A percentile compares a stretch with the other conserved stretches of the same genome.
phyloP scores from a whole-genome alignment of 2,888 invertebrate species.

The Quadroppia sp. region DNA sequence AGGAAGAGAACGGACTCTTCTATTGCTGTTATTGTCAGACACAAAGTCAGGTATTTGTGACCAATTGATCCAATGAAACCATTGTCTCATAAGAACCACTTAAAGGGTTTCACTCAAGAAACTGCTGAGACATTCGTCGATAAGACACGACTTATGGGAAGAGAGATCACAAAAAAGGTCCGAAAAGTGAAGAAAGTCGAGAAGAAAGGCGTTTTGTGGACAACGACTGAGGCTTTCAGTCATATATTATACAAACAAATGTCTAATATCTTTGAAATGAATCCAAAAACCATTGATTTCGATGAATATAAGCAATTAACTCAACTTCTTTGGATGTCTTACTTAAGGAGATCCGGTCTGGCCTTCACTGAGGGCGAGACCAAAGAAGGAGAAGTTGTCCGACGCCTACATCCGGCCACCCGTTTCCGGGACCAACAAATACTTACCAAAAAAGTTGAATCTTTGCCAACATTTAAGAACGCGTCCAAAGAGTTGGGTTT shows the following conservation, averaged over 20 bases:
- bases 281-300: background rate
- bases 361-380: conserved; percentile 26
- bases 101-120: background rate
- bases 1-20: conserved; percentile 37
- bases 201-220: conserved; percentile 21
- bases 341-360: conserved; percentile 23
- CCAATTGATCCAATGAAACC: background rate
- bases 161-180: background rate
- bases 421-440: conserved; percentile 33
- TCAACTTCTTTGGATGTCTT: conserved; percentile 23
- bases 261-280: background rate
- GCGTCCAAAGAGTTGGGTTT: background rate
- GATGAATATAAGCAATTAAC: background rate
- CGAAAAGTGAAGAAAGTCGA: too few species aligned
- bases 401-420: conserved; percentile 32
- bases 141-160: background rate
- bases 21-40: conserved; percentile 39
- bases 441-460: background rate
- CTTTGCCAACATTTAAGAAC: background rate
- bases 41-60: conserved; percentile 35
- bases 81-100: background rate
- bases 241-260: conserved; percentile 16
- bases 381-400: background rate
- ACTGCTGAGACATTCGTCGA: background rate
- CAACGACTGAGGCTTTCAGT: conserved; percentile 35